Evolutionary conservation across 1,140 invertebrate genomes (phyloP).

Genomic region (Caerostris extrusa): DNA sequence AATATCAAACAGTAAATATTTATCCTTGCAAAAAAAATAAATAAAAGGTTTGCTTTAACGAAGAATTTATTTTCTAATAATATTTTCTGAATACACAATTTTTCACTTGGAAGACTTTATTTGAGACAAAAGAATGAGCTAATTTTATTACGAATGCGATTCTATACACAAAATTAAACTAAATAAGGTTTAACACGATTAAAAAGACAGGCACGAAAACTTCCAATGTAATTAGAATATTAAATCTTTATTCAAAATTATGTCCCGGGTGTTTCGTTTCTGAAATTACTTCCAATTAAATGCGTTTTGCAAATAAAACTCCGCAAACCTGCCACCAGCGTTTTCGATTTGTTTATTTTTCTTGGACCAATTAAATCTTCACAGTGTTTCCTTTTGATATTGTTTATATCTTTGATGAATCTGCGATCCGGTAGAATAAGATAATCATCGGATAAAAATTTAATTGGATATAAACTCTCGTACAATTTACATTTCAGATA

Average conservation of each 20-base stretch:
- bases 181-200: neutral
- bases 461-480: neutral
- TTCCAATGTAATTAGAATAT: conserved; percentile 11
- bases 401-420: neutral
- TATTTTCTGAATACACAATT: neutral
- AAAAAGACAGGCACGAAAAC: neutral
- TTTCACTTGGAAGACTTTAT: neutral
- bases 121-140: neutral
- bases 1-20: neutral
- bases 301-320: conserved; percentile 3
- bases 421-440: neutral
- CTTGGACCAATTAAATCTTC: neutral
- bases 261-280: neutral
- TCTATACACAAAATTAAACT: conserved; percentile 20
- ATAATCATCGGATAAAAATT: neutral
- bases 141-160: neutral
- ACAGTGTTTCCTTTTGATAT: neutral
- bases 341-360: neutral
- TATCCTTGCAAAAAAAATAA: neutral
- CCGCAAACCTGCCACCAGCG: neutral
- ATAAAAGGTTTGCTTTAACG: neutral
- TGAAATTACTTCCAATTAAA: conserved; percentile 7
- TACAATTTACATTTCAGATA: neutral
- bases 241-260: conserved; percentile 12
- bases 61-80: neutral